Evolutionary conservation across 2,113 vertebrate genomes (phyloP), one percentile per base, ranked within the genome.

Genomic region (Dunckerocampus dactyliophorus): DNA sequence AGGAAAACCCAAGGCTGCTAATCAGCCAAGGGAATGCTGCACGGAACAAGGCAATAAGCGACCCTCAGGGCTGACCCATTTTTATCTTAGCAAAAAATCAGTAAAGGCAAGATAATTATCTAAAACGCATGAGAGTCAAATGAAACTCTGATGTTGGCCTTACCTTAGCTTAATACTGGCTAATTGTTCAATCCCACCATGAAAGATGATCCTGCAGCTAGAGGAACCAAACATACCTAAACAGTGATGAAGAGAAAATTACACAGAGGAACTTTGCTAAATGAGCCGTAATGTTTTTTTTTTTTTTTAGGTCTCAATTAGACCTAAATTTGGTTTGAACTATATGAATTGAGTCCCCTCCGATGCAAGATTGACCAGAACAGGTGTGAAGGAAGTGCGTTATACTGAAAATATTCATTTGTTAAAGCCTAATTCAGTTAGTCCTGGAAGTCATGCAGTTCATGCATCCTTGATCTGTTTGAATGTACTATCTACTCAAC

Each of bases 161-260:
- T 62, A 67, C 52, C 65, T 59, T 66, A 85, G 82, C 78, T 85
- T 85, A 80, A 85, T 76, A 83, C 79, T 82, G 82, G 72, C 31
- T n/a, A 66, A 64, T 65, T 51, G 19, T 20, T 75, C 61, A 59
- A 70, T 57, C 48, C 59, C 59, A 69, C 47, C 48, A n/a, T 61
- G 62, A 69, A 42, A 67, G 42, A 45, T 60, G 67, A 52, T 64
- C 63, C 65, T 78, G 77, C 74, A 80, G 42, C 47, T 47, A 19
- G 39, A 50, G 20, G 22, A 59, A 57, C 62, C 54, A 69, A 58
- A 67, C 53, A 71, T 52, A 68, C 39, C 50, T 55, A 49, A 56
- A 62, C 16, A 43, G 31, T 64, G 48, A 71, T 65, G 52, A 61
- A 67, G 62, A 74, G 48, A 63, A 67, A 71, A 37, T 39, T 58